Conservation (phyloP, 2,888 invertebrate species). For the Sinhomidia bicolor region DNA sequence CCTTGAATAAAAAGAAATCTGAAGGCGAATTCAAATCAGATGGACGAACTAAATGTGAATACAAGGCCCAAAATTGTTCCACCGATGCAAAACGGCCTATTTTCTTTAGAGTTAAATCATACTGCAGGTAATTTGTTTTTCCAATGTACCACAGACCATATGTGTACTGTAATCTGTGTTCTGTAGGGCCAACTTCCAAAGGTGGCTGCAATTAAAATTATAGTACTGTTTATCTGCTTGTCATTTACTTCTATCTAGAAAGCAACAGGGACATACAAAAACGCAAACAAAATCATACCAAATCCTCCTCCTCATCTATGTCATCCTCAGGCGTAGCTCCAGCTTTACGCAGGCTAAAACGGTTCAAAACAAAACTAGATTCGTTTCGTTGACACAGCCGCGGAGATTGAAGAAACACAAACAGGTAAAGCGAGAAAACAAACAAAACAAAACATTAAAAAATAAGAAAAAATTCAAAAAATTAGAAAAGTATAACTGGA, state of each 20-base stretch:
- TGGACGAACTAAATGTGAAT: constrained; percentile 88
- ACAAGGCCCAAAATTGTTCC: constrained; percentile 99
- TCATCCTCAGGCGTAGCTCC: constrained; percentile 76
- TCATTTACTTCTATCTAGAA: neutral
- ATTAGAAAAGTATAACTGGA: constrained; percentile 2
- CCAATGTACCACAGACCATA: constrained; percentile 95
- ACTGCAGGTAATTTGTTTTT: constrained; percentile 84
- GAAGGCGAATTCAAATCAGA: constrained; percentile 93
- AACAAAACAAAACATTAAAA: constrained; percentile 40
- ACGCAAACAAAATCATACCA: constrained; percentile 73
- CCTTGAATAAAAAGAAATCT: constrained; percentile 98
- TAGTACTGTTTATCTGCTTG: neutral
- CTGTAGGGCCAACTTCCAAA: constrained; percentile 89
- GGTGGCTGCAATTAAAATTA: constrained; percentile 83
- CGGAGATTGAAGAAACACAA: constrained; percentile 61
- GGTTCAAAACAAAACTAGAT: constrained; percentile 77
- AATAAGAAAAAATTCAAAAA: constrained; percentile 30
- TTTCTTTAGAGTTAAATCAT: constrained; percentile 92
- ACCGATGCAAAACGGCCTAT: constrained; percentile 95
- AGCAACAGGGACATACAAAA: neutral
- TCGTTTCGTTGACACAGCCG: constrained; percentile 31
- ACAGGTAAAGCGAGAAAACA: constrained; percentile 60
- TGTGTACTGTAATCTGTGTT: constrained; percentile 95
- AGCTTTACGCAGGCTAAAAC: constrained; percentile 79
- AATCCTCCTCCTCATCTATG: constrained; percentile 79